These are phyloP conservation scores for Podabrus alpinus DNA, from an alignment of 2,888 invertebrate species.

Conservation along the genomic window DNA sequence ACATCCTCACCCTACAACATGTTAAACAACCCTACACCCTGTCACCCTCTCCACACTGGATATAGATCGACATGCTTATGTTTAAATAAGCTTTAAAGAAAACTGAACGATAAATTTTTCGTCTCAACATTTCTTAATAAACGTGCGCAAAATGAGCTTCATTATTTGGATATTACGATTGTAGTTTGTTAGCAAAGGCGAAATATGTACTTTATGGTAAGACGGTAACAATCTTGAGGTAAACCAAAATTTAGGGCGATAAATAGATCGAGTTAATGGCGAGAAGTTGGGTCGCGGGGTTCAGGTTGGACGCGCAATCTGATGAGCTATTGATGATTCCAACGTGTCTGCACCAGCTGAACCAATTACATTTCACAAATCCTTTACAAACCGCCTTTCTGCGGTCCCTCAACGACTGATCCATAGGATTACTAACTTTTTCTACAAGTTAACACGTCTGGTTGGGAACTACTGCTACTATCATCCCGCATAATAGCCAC, in stretches of 20 bases:
- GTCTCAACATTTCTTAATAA: background rate
- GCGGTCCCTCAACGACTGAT: conserved; percentile 46
- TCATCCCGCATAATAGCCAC: conserved; percentile 29
- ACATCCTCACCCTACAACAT: conserved; percentile 29
- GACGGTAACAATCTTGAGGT: conserved; percentile 28
- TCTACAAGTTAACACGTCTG: conserved; percentile 19
- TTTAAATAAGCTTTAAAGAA: background rate
- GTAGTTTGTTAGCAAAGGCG: conserved; percentile 14
- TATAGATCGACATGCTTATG: conserved; percentile 2
- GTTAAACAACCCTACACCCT: conserved; percentile 17
- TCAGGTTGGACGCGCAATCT: conserved; percentile 51
- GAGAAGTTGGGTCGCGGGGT: conserved; percentile 39
- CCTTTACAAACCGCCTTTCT: conserved; percentile 48
- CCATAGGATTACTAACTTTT: conserved; percentile 36
- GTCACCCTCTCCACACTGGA: conserved; percentile 9
- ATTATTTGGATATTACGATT: background rate
- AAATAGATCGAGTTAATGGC: conserved; percentile 30
- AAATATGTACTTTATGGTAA: conserved; percentile 20
- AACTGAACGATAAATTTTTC: background rate
- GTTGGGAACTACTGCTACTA: conserved; percentile 30
- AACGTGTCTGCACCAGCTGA: conserved; percentile 66
- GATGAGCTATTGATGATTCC: conserved; percentile 68
- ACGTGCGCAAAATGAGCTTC: background rate
- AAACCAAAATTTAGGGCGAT: conserved; percentile 30
- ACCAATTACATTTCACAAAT: conserved; percentile 63